A percentile compares a stretch with the other conserved stretches of the same genome.
phyloP scores from a whole-genome alignment of 2,797 vertebrate genomes.

The Nyctibius grandis region DNA sequence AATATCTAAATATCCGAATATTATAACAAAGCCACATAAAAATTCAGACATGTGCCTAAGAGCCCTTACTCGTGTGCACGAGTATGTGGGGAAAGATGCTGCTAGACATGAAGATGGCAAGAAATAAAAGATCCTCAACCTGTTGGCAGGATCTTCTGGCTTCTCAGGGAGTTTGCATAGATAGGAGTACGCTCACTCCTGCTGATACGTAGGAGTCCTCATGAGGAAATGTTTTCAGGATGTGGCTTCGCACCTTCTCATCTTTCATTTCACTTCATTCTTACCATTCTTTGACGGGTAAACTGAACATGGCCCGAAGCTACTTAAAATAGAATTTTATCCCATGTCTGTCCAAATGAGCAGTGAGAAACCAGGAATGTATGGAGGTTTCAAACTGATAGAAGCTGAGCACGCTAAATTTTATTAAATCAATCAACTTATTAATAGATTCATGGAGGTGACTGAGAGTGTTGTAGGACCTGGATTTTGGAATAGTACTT shows the following conservation, averaged over 20 bases:
- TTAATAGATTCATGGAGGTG: not conserved
- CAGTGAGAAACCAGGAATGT: not conserved
- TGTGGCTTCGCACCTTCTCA: not conserved
- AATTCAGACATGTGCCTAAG: not conserved
- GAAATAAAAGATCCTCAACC: rapidly evolving
- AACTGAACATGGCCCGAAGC: not conserved
- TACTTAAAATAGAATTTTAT: not conserved
- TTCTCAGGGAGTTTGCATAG: not conserved
- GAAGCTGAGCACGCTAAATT: not conserved
- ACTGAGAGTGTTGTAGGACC: not conserved
- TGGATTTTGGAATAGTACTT: not conserved
- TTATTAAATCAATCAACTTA: not conserved
- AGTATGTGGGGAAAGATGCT: not conserved
- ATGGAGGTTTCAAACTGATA: not conserved
- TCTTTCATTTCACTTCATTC: not conserved
- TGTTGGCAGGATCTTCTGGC: not conserved
- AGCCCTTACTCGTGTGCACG: not conserved
- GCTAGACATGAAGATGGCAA: not conserved
- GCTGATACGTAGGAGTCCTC: not conserved
- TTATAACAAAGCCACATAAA: not conserved
- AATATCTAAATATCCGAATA: not conserved
- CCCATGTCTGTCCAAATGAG: not conserved
- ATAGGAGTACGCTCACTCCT: not conserved
- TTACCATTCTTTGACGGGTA: not conserved
- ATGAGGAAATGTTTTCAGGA: not conserved